Base-by-base conservation (phyloP, 2,113 vertebrate genomes). In the Scolopax mira region DNA sequence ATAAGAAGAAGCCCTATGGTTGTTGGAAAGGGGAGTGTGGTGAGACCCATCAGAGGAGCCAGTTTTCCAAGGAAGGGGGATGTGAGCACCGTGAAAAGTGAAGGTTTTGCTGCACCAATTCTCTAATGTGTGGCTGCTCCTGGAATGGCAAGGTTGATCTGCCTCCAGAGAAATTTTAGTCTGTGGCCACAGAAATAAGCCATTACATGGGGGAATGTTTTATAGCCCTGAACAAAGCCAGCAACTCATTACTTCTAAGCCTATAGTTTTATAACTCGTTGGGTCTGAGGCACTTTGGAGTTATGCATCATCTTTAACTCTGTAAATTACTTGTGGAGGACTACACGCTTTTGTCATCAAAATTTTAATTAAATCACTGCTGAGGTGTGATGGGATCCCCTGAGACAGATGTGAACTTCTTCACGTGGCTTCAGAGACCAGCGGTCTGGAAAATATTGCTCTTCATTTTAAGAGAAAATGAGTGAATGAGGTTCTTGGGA, bases 361-460 rank as follows among this genome's bases (percentile, higher is more conserved):
- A 79, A 65, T 79, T 95, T 97, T 95, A 84, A 82, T 91, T 94
- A 88, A 94, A 92, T 90, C 77, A 52, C 65, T 3, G 10, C 73
- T 81, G 77, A 93, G 83, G 57, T 93, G 80, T 72, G 82, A 61
- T 75, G 41, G 65, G 35, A 67, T 95, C 96, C 95, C 94, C 41
- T 49, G 94, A 85, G 96, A 94, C 31, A 72, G 57, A 92, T 28
- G 77, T 69, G 61, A 81, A 60, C 70, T 81, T 86, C 73, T 62
- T 94, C 72, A 71, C 70, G 23, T 87, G 57, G 73, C 57, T 96
- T 94, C 80, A 89, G 65, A 30, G 82, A 75, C 57, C 77, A 92
- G 42, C 15, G 18, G 86, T 90, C 95, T 94, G 93, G 89, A 97
- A 96, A 97, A 94, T 69, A 85, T 1, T 75, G 73, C 72, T 84